These are phyloP conservation scores for Hartigia nigra DNA, from an alignment of 2,888 invertebrate species.

Conservation along the genomic window DNA sequence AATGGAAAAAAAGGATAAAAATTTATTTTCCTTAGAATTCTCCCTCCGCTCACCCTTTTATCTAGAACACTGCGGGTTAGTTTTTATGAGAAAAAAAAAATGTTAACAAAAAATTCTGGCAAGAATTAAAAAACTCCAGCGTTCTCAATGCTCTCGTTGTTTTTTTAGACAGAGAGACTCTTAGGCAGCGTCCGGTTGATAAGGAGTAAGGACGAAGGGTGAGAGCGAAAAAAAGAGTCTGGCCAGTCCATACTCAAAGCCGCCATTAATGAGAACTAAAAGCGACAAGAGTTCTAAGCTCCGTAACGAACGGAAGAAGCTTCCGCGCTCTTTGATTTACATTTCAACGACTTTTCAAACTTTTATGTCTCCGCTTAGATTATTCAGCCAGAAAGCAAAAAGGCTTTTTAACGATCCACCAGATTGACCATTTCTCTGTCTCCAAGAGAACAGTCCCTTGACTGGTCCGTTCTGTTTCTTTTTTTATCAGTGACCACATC, in stretches of 20 bases:
- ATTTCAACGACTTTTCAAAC: conserved; percentile 32
- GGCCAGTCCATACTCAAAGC: conserved; percentile 56
- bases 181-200: neutral
- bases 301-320: conserved; percentile 56
- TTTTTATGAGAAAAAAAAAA: neutral
- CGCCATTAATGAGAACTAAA: conserved; percentile 54
- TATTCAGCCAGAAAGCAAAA: neutral
- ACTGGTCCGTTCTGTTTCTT: neutral
- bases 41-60: neutral
- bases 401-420: neutral
- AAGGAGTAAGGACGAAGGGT: neutral
- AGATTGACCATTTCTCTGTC: neutral
- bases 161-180: neutral
- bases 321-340: conserved; percentile 53
- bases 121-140: neutral
- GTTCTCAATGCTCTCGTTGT: conserved; percentile 28
- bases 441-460: neutral
- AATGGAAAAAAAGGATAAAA: neutral
- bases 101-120: neutral
- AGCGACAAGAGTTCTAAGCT: conserved; percentile 32
- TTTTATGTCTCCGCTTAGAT: neutral
- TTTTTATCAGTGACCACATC: neutral
- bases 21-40: neutral
- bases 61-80: neutral
- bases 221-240: conserved; percentile 39